phyloP scores from a whole-genome alignment of 30 jellyfish, hydroid and myxozoan species.

The Aurelia aurita complex sp. Pacific region DNA sequence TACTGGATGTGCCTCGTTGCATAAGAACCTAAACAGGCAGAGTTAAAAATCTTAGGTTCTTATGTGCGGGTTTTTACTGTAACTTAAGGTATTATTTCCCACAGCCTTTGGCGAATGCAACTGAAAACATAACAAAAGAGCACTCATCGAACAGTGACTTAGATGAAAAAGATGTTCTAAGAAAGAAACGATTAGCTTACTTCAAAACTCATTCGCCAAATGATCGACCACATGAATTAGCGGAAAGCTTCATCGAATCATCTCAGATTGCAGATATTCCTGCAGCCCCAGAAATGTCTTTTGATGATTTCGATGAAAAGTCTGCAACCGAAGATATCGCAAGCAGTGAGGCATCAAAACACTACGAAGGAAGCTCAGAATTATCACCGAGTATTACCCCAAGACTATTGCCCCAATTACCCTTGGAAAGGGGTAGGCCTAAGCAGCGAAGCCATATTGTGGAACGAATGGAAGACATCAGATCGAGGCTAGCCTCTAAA shows the following conservation, averaged over 20 bases:
- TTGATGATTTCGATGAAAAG: neutral
- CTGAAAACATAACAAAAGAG: too few species aligned
- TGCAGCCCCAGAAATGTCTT: conserved; percentile 1
- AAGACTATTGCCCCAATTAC: conserved; percentile 27
- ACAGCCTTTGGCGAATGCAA: too few species aligned
- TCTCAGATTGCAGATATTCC: neutral
- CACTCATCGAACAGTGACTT: neutral
- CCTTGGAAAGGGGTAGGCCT: neutral
- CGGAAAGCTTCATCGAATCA: neutral
- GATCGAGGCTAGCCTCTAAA: neutral
- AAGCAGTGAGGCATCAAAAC: neutral
- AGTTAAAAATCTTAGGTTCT: too few species aligned
- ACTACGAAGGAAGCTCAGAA: conserved; percentile 9
- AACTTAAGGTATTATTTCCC: too few species aligned
- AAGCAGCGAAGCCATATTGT: neutral
- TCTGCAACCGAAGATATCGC: neutral
- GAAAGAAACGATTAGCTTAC: conserved; percentile 32
- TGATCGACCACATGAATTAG: neutral
- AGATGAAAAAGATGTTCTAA: neutral
- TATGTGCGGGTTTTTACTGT: too few species aligned
- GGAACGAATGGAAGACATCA: neutral
- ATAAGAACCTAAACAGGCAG: too few species aligned
- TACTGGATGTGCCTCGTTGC: too few species aligned
- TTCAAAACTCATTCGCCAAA: neutral
- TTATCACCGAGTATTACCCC: neutral